Evolutionary conservation across 2,888 invertebrate species (phyloP).

Genomic region (Venusia cambrica): DNA sequence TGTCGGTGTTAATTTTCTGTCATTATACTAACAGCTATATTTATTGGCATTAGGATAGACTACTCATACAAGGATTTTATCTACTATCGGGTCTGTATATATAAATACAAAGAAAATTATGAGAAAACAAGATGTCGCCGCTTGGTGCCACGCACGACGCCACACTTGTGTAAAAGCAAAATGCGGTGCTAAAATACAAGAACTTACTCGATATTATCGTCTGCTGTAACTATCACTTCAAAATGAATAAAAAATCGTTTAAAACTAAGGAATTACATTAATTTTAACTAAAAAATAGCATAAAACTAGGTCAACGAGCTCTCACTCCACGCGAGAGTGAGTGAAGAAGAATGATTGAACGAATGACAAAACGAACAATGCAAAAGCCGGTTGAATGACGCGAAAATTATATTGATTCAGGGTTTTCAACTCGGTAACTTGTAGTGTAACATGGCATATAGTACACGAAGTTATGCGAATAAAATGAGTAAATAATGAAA

Average conservation of each 20-base stretch:
- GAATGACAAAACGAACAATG: slow-evolving; percentile 16
- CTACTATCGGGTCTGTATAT: slow-evolving; percentile 42
- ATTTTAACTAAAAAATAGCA: slow-evolving; percentile 30
- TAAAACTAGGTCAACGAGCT: slow-evolving; percentile 30
- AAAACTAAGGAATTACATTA: slow-evolving; percentile 44
- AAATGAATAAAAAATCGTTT: slow-evolving; percentile 51
- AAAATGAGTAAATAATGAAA: too few relatives aligned
- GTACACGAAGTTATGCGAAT: too few relatives aligned
- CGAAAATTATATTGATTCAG: slow-evolving; percentile 11
- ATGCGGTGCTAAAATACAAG: slow-evolving; percentile 1
- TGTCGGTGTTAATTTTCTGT: slow-evolving; percentile 10
- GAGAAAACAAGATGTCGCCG: slow-evolving; percentile 76
- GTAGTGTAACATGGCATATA: too few relatives aligned
- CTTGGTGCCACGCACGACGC: slow-evolving; percentile 75
- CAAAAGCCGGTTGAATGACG: slow-evolving; percentile 8
- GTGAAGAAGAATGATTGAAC: slow-evolving; percentile 25
- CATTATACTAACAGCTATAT: slow-evolving; percentile 1
- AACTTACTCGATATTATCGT: slow-evolving; percentile 20
- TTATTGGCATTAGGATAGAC: not conserved
- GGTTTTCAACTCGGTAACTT: slow-evolving; percentile 5
- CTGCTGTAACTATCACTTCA: slow-evolving; percentile 38
- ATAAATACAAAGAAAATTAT: slow-evolving; percentile 61
- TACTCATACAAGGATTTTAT: slow-evolving; percentile 6
- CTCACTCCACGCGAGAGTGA: slow-evolving; percentile 25
- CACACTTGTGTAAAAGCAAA: slow-evolving; percentile 36